A percentile compares a stretch with the other conserved stretches of the same genome.
phyloP scores from a whole-genome alignment of 2,888 invertebrate species.

The Epinotia brunnichana region DNA sequence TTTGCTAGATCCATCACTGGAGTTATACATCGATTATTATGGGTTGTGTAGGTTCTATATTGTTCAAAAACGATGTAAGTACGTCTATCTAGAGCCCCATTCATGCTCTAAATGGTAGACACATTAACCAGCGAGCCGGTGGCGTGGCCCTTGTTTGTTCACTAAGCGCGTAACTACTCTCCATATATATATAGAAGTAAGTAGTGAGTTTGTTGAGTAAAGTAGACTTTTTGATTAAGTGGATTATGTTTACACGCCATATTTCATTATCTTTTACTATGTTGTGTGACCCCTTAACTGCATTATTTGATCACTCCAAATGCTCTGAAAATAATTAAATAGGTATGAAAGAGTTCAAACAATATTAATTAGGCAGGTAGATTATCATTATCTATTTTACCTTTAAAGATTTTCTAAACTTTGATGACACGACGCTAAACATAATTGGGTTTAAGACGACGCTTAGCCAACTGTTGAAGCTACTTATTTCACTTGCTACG shows the following conservation, averaged over 20 bases:
- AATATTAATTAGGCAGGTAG: too few species aligned
- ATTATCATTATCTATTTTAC: constrained; percentile 14
- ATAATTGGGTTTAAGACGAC: constrained; percentile 37
- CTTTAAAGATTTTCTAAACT: constrained; percentile 38
- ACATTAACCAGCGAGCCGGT: neutral
- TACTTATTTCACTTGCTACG: constrained; percentile 5
- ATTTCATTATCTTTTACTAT: neutral
- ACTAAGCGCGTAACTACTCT: neutral
- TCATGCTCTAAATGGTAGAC: constrained; percentile 6
- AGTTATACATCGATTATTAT: constrained; percentile 17
- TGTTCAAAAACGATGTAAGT: neutral
- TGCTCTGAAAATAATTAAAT: constrained; percentile 3
- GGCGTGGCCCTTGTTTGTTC: constrained; percentile 7
- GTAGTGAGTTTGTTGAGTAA: constrained; percentile 21
- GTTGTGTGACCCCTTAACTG: neutral
- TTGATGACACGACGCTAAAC: constrained; percentile 36
- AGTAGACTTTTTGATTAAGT: constrained; percentile 27
- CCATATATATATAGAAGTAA: neutral
- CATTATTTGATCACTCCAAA: constrained; percentile 7
- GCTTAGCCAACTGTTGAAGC: constrained; percentile 27
- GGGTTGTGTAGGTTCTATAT: neutral
- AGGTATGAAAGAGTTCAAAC: neutral
- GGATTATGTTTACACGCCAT: constrained; percentile 4
- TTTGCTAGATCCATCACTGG: constrained; percentile 20
- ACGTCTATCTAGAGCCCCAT: neutral